These are phyloP conservation scores for Anaspis maculata DNA, from an alignment of 2,888 invertebrate genomes.

Conservation along the genomic window DNA sequence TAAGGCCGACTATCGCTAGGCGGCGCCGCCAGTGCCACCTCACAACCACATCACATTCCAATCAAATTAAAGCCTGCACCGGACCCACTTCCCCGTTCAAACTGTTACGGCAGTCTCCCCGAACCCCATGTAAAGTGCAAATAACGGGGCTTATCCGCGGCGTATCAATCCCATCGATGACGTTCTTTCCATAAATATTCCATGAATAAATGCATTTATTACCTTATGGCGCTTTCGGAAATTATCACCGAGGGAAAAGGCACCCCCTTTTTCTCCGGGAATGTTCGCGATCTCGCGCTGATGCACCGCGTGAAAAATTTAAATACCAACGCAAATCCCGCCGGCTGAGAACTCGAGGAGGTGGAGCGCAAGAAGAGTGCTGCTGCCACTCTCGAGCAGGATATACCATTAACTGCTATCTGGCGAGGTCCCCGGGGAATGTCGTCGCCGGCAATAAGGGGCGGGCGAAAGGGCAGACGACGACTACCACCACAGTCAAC, in stretches of 20 bases:
- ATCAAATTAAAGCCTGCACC: no score
- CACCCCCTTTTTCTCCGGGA: no score
- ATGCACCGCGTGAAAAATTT: conserved; percentile 23
- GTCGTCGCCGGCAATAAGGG: conserved; percentile 9
- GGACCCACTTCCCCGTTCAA: no score
- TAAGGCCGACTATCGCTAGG: no score
- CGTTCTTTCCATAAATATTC: conserved; percentile 10
- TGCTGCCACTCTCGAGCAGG: no score
- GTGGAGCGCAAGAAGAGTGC: no score
- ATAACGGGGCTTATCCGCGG: conserved; percentile 5
- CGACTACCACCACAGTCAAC: conserved; percentile 7
- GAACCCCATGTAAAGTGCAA: conserved; percentile 10
- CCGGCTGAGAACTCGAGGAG: conserved; percentile 27
- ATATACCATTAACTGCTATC: conserved; percentile 34
- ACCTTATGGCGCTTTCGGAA: conserved; percentile 10
- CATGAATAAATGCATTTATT: conserved; percentile 16
- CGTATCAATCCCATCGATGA: conserved; percentile 5
- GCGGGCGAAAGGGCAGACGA: conserved; percentile 12
- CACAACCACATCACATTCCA: no score
- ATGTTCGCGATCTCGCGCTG: no score
- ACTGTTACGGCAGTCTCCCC: no score
- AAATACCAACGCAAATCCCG: conserved; percentile 34
- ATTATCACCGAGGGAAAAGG: conserved; percentile 5
- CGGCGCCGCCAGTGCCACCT: no score
- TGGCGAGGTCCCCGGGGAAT: conserved; percentile 27